Evolutionary conservation across 2,113 vertebrate genomes (phyloP), one percentile per base, ranked within the genome.

Genomic region (Girardinichthys multiradiatus): DNA sequence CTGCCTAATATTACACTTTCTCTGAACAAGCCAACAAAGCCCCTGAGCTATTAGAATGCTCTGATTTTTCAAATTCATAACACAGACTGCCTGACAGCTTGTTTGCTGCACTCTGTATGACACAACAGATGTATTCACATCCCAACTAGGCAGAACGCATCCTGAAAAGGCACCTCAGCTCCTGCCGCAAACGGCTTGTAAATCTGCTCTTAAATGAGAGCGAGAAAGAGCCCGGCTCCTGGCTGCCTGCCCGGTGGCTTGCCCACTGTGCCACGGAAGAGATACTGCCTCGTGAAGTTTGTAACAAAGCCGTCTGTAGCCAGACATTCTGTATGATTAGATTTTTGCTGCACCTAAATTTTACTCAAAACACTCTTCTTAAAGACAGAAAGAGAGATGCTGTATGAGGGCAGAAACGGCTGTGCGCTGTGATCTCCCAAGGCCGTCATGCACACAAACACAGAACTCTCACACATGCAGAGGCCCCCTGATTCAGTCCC

Each of bases 171-270:
- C 83, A 77, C 79, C 73, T 73, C 67, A 80, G 85, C 80, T 78
- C 76, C 81, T 70, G 72, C 77, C 63, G 59, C 80, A 85, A 76
- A 79, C 80, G 80, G 83, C 88, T 80, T 90, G 87, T 91, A 90
- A 90, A 92, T 90, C 84, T 89, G 76, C 86, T 61, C 88, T 82
- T 81, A 90, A 91, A 91, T 84, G 87, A 89, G 87, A 86, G 82
- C 76, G 48, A 87, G 82, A 74, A 69, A 86, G 74, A 81, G 87
- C 45, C 74, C 62, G 73, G 86, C 84, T 86, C 60, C 68, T 78
- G 79, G 68, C 70, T 64, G 83, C 29, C 75, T 57, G 82, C 72
- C 77, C 35, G 81, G 63, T 69, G 24, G 82, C 68, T 75, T 66
- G 84, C 81, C 86, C 82, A 81, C 86, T 87, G 83, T 60, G 79